Evolutionary conservation across 1,140 invertebrate species (phyloP), one percentile per base, ranked within the genome.

Genomic region (Augochlora pura): DNA sequence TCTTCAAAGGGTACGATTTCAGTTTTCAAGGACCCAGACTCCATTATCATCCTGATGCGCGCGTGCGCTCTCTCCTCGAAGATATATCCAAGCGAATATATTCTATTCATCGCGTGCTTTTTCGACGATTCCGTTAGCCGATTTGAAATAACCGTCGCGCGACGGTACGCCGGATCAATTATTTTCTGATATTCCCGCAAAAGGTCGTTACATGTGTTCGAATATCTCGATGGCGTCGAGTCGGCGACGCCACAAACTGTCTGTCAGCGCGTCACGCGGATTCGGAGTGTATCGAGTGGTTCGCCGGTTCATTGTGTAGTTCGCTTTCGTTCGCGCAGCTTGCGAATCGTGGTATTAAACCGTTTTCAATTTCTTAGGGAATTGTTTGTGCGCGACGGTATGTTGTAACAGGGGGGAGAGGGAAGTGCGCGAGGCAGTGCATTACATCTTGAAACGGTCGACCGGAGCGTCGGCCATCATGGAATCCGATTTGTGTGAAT

Each of bases 1-100:
- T 93, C 92, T 93, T 92, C 92, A 91, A 92, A 93, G 92, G 92
- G 92, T 91, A 93, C 91, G 92, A 93, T 93, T 92, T 93, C 90
- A 92, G 91, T 93, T 93, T 93, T 93, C 92, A 93, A 93, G 92
- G 92, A 92, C 92, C 83, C 84, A 84, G 78, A 86, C 86, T 78
- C 77, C 85, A 88, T 84, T 82, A 89, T 88, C 85, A 86, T 88
- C 83, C 85, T 82, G 75, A 83, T 77, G 73, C 65, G 67, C 77
- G 68, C 68, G 71, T 71, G 80, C 77, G 67, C 62, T 57, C 73
- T 46, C 77, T 71, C 68, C 2, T 10, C 42, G 42, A 38, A 52
- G 42, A 62, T 14, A 32, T 66, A 52, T 78, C 49, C 52, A 80
- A 77, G 89, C 85, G 89, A 87, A 88, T n/a, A 86, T 87, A 71